A percentile compares a stretch with the other conserved stretches of the same genome.
Evolutionary conservation across 2,113 vertebrate species (phyloP).

Genomic region (Syngnathoides biaculeatus): DNA sequence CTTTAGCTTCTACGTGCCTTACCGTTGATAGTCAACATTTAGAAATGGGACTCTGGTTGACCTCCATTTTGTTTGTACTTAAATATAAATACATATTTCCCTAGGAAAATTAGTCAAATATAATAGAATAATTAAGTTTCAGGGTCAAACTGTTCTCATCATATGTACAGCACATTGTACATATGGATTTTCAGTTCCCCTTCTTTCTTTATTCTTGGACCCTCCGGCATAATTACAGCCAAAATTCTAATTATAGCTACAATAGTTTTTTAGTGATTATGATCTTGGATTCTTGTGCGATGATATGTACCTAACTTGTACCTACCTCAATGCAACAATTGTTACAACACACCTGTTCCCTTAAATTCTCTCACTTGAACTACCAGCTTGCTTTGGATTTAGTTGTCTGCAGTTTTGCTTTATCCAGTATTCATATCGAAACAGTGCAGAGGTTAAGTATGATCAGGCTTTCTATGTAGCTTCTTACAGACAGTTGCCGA

Average conservation of each 20-base stretch:
- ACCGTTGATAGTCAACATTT: constrained; percentile 49
- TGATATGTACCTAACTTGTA: no score
- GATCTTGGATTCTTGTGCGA: no score
- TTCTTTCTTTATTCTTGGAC: no score
- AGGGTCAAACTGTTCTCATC: neutral
- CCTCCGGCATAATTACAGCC: no score
- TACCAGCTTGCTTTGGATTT: neutral
- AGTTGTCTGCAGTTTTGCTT: no score
- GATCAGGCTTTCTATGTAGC: no score
- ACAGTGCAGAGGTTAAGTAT: no score
- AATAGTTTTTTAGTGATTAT: no score
- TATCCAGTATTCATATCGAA: no score
- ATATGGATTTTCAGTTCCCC: neutral
- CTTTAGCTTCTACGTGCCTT: constrained; percentile 31
- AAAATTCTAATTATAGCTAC: no score
- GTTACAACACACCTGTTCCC: neutral
- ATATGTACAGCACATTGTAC: neutral
- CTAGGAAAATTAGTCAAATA: neutral
- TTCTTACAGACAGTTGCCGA: no score
- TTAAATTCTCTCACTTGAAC: neutral
- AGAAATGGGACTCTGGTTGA: neutral
- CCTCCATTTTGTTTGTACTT: neutral
- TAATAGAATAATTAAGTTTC: neutral
- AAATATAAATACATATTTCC: neutral
- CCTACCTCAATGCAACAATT: neutral